Base-by-base conservation (phyloP, 2,113 vertebrate genomes). In the Gambusia affinis region DNA sequence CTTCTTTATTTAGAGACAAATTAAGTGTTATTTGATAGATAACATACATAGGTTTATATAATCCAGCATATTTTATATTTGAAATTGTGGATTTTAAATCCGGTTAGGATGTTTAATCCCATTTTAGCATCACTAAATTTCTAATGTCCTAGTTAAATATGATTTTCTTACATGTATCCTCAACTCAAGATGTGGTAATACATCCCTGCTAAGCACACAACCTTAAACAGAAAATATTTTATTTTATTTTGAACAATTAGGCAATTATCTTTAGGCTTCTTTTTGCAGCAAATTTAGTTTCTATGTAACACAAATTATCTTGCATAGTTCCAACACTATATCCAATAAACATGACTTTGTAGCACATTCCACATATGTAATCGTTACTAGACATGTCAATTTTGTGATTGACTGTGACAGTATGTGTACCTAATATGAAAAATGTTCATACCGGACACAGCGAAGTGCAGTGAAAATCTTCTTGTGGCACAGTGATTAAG, bases 401-500 rank as follows among this genome's bases (percentile, higher is more conserved):
- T 66, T 78, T 70, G 75, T 75, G 27, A 27, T 85, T 80, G 76
- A 66, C 61, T 83, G 78, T 81, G 84, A 78, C 86, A 79, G 79
- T 44, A 42, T 76, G 76, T 81, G 79, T 74, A 75, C 76, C 71
- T 78, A 70, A 85, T 73, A 84, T 85, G 83, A 83, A 72, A 77
- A 70, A 62, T 83, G 81, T 79, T 22, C 70, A 51, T 73, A 76
- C 78, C 72, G 71, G 74, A 47, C 44, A 47, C 44, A 47, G 15
- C 70, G 31, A 12, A 57, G 62, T 75, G 80, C 64, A 72, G 47
- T 75, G 30, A 29, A 67, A 61, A 77, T 80, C 72, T 79, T 81
- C 82, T 80, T 84, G 78, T 66, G 67, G 73, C 80, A 75, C 76
- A 66, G 17, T 73, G 83, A 79, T 87, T 79, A 86, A 77, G 80